Base-by-base conservation (phyloP, 2,113 vertebrate species). In the Paramisgurnus dabryanus region DNA sequence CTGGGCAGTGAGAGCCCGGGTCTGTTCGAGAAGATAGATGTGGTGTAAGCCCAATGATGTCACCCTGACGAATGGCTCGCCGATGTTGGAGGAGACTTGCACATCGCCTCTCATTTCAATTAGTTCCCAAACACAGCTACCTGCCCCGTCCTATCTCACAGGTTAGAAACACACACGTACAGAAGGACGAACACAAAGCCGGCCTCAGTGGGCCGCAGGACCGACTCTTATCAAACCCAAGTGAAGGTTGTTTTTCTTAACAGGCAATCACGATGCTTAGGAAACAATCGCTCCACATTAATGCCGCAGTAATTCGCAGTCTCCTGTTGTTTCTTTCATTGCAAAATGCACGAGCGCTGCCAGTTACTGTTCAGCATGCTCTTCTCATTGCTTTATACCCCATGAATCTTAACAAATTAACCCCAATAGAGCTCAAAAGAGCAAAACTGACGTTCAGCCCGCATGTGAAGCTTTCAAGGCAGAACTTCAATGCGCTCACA, bases 81-180 rank as follows among this genome's bases (percentile, higher is more conserved):
- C 89, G 86, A 87, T 89, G 90, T 89, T 90, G 92, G 90, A 90
- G 87, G 90, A 92, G 90, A 93, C 91, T 92, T 63, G 91, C 90
- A 93, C 92, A 90, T 94, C 91, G 91, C 90, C 90, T 94, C 92
- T 94, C 93, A 94, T 94, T 94, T 94, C 93, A 94, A 94, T 94
- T 94, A 93, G 91, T 90, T 92, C 87, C 87, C 89, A 45, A 86
- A 86, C 86, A 85, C 87, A 84, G 53, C 81, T 66, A 67, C 67
- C 40, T 57, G 47, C 80, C 47, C 73, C 80, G 67, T 66, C 61
- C 81, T 78, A 80, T 72, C 58, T 47, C 70, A 58, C 71, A 67
- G 80, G 78, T 79, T 78, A 84, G 67, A 86, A 84, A 87, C 86
- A 61, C 61, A 76, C 70, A 61, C 47, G 15, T 34, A 72, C 22